These are phyloP conservation scores for Pipistrellus pygmaeus DNA, from an alignment of 2,797 vertebrate species.

Conservation along the genomic window DNA sequence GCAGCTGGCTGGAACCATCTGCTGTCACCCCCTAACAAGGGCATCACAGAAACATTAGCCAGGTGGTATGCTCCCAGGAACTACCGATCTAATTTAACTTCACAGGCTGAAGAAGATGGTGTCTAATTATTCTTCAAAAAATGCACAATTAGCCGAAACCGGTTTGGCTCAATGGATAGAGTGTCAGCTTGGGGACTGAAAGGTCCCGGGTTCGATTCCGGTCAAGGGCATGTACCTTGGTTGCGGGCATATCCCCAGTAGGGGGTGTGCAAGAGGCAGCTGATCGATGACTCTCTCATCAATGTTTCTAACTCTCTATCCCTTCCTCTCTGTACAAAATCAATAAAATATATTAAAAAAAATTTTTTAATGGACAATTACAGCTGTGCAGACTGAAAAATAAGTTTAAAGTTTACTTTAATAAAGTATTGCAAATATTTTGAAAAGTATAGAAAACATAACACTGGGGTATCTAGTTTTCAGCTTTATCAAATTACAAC, in stretches of 20 bases:
- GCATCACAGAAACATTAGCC: neutral
- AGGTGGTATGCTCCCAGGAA: neutral
- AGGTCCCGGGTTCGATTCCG: too few relatives aligned
- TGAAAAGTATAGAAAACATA: neutral
- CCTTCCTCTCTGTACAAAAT: too few relatives aligned
- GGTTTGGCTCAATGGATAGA: too few relatives aligned
- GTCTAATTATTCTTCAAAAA: neutral
- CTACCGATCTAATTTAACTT: neutral
- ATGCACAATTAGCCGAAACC: neutral
- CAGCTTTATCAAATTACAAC: neutral
- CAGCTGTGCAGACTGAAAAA: neutral
- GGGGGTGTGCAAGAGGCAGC: too few relatives aligned
- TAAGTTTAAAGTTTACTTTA: neutral
- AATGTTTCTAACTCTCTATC: too few relatives aligned
- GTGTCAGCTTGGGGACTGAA: too few relatives aligned
- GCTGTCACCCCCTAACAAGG: neutral
- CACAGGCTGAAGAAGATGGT: neutral
- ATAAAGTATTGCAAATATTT: conserved; percentile 4
- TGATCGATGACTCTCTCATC: too few relatives aligned
- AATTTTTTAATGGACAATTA: neutral
- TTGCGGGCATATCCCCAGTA: too few relatives aligned
- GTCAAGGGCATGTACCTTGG: too few relatives aligned
- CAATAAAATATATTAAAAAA: too few relatives aligned
- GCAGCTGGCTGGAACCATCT: neutral
- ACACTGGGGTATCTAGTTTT: neutral